Base-by-base conservation (phyloP, 1,140 invertebrate species). In the Leptoteleia sp. region DNA sequence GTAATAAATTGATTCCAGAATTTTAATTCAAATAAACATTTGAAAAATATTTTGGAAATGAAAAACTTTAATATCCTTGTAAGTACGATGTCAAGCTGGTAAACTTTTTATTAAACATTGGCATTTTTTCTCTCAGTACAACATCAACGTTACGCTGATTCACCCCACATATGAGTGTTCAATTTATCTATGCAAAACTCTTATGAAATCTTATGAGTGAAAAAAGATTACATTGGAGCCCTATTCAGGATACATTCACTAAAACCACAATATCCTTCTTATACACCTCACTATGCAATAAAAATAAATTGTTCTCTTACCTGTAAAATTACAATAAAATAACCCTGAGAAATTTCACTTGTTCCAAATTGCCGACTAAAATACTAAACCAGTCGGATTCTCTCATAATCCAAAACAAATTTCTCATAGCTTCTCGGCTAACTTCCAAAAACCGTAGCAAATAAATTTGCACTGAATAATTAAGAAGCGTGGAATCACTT, bases 291-390 rank as follows among this genome's bases (percentile, higher is more conserved):
- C 15, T 38, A 38, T 5, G 43, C 59, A 48, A 62, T 62, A 62
- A 62, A 62, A 67, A 54, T 67, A 54, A 67, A 67, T 54, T 54
- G 62, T 67, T 67, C 62, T 22, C 37, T 27, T 45, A 16, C 54
- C 37, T 25, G 48, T 54, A 35, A 43, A 42, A 65, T 65, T 65
- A 43, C 35, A 16, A 65, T 65, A 52, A 65, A 52, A 17, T 15
- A 52, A 17, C 25, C 17, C 37, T 5, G n/a, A 15, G 59, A 64
- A 64, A 62, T 62, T 62, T 19, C 48, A 62, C 33, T 48, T 29
- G 13, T 31, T 37, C 12, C 13, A 48, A 62, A 48, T 48, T 62
- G 31, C 57, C 19, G 7, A 9, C 13, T 12, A 16, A 27, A 48
- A 62, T 22, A 31, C n/a, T 62, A 62, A 57, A 42, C 16, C 16